Evolutionary conservation across 1,140 invertebrate species (phyloP).

Genomic region (Drosophila pachea): DNA sequence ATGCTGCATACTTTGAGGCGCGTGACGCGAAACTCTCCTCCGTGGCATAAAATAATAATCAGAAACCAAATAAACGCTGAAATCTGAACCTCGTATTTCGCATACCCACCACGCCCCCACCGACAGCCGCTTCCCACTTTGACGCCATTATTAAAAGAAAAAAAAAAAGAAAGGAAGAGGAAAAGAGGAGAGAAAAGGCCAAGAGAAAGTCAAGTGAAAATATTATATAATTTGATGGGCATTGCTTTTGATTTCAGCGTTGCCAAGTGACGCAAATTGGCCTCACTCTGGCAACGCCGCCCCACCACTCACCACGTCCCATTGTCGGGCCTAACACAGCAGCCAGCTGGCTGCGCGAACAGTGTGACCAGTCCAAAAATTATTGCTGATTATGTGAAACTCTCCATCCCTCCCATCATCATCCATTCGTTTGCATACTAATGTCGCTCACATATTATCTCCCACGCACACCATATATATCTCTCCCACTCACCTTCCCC

Average conservation of each 20-base stretch:
- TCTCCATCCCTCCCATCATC: background rate
- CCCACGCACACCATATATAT: background rate
- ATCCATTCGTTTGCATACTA: conserved; percentile 2
- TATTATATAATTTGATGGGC: conserved; percentile 66
- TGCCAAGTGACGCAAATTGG: conserved; percentile 45
- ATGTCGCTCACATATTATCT: conserved; percentile 30
- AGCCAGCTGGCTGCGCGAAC: too few species aligned
- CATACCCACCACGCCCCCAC: background rate
- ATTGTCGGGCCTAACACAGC: background rate
- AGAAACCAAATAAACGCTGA: conserved; percentile 74
- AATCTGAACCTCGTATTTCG: conserved; percentile 55
- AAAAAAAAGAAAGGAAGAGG: conserved; percentile 22
- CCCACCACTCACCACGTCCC: background rate
- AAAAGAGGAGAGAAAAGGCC: background rate
- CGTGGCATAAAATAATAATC: conserved; percentile 72
- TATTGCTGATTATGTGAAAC: background rate
- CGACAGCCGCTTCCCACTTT: conserved; percentile 2
- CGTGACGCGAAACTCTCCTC: conserved; percentile 58
- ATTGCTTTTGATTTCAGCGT: conserved; percentile 57
- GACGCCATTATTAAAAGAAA: conserved; percentile 63
- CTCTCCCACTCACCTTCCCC: background rate
- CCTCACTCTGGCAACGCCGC: background rate
- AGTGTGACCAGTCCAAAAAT: conserved; percentile 3
- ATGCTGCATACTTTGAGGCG: conserved; percentile 70
- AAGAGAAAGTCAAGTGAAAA: conserved; percentile 25